Evolutionary conservation across 1,140 invertebrate species (phyloP), one percentile per base, ranked within the genome.

Genomic region (Drosophila sp.): DNA sequence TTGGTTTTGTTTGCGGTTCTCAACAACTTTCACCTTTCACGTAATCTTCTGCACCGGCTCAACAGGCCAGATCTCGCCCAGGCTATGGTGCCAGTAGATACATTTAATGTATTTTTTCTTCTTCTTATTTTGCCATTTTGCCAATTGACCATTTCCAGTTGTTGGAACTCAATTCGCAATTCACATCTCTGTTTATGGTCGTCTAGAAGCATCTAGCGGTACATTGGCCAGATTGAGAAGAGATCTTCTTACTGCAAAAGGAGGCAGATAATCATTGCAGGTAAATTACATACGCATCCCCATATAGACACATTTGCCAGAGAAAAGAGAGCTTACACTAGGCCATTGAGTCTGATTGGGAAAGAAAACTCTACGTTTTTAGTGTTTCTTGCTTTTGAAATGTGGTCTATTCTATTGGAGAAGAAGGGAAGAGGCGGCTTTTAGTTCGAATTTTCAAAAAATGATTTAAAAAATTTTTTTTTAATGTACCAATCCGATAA

Each of bases 21-120:
- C 84, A 75, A 79, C 84, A 89, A 89, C 84, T 89, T 89, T 89
- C 84, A 89, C 85, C 84, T 89, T 89, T 89, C 84, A 89, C 84
- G 84, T 89, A 89, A 89, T 89, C 84, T 69, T 64, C 58, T 50
- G 44, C 23, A 61, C 17, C 71, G 65, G 64, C 73, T 47, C 60
- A 54, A 44, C 57, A 70, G 61, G 67, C 62, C 67, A 70, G 72
- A 80, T 80, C 60, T 77, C 27, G 67, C 35, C 41, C 60, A 68
- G 68, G 33, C 70, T 65, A 32, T 61, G 35, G 23, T 54, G 67
- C 56, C 41, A 69, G 76, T 64, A 73, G 81, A 80, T 85, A 74
- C 79, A 69, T 69, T 86, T 82, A 87, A 81, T 82, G 78, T 85
- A 60, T 76, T 23, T 57, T 3, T 27, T 27, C 8, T 6, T 47